Conservation (phyloP, 37 sponge, comb jelly and placozoan species). For the Chondrosia reniformis region DNA sequence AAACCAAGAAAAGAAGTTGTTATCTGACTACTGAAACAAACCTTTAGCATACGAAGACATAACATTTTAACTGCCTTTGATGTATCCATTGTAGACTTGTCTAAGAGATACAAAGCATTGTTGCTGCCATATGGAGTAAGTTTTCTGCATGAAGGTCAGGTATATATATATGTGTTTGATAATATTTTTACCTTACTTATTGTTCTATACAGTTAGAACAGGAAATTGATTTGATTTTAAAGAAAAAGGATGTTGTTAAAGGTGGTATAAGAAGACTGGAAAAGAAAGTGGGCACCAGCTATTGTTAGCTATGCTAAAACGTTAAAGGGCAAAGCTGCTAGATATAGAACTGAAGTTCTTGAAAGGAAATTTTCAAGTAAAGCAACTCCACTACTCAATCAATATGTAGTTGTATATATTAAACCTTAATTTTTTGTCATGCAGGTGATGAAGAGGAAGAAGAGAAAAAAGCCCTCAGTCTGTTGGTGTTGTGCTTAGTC, state of each 20-base stretch:
- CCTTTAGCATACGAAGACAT: not conserved
- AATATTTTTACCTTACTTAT: not conserved
- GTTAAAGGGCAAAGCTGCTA: not conserved
- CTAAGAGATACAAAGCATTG: not conserved
- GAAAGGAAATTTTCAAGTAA: not conserved
- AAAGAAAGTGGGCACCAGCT: not conserved
- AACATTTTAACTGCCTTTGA: not conserved
- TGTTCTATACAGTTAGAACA: not conserved
- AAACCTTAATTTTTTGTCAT: not conserved
- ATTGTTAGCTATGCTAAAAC: not conserved
- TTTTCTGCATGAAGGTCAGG: not conserved
- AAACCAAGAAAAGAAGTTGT: constrained; percentile 20
- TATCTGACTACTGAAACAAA: not conserved
- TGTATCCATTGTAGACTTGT: not conserved
- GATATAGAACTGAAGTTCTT: not conserved
- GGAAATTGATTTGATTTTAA: not conserved
- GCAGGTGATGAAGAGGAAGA: not conserved
- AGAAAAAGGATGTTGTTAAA: not conserved
- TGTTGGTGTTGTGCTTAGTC: not conserved
- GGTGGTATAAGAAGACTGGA: not conserved
- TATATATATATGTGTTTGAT: not conserved
- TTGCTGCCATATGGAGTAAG: not conserved
- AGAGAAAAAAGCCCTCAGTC: not conserved
- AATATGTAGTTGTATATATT: not conserved
- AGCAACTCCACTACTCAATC: not conserved